Evolutionary conservation across 2,797 vertebrate genomes (phyloP).

Genomic region (Ciconia nigra): DNA sequence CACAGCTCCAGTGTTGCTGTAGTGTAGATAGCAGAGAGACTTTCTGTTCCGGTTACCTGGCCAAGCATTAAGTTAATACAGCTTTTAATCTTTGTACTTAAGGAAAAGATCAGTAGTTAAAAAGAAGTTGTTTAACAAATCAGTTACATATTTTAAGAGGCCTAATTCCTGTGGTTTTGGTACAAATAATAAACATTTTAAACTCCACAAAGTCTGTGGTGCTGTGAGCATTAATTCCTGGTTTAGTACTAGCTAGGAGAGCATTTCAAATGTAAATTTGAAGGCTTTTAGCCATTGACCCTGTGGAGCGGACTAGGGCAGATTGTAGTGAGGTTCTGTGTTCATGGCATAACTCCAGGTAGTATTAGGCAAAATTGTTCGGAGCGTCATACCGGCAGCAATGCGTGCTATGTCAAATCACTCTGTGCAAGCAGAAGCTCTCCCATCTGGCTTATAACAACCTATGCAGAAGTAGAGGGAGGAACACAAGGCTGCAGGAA

Average conservation of each 20-base stretch:
- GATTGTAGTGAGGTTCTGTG: background rate
- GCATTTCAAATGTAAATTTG: background rate
- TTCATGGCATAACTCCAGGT: background rate
- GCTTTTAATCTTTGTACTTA: background rate
- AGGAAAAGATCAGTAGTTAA: background rate
- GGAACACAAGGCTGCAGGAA: background rate
- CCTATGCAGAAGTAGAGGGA: background rate
- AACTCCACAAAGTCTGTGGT: background rate
- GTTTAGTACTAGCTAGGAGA: background rate
- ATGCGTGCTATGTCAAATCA: background rate
- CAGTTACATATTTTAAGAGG: background rate
- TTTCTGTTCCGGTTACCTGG: background rate
- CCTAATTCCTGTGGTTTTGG: background rate
- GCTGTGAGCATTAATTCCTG: background rate
- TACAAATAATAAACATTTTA: background rate
- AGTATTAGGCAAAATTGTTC: background rate
- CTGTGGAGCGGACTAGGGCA: background rate
- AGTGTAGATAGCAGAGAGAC: background rate
- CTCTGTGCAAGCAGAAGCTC: background rate
- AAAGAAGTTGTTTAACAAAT: background rate
- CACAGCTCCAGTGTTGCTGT: background rate
- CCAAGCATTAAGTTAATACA: background rate
- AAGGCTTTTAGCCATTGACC: background rate
- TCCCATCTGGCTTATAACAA: background rate
- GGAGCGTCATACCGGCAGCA: accelerated